phyloP scores from a whole-genome alignment of 2,797 vertebrate genomes.

The Melanotaenia boesemani region DNA sequence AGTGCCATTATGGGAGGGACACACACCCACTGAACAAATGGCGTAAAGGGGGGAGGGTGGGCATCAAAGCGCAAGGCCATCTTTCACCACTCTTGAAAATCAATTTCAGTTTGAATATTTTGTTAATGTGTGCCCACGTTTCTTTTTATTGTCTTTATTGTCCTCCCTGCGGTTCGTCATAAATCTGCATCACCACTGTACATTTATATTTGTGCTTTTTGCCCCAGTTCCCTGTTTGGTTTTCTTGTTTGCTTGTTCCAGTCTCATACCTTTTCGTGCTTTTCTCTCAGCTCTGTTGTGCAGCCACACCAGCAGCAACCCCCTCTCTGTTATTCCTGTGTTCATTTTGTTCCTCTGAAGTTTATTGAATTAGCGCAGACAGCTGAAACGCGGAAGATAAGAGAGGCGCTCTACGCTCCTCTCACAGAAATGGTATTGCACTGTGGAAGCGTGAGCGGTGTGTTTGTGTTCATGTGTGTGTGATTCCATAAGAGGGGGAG shows the following conservation, averaged over 20 bases:
- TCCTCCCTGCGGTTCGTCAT: slow-evolving; percentile 3
- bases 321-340: slow-evolving; percentile 64
- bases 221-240: slow-evolving; percentile 11
- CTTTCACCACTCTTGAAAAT: slow-evolving; percentile 50
- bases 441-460: slow-evolving; percentile 57
- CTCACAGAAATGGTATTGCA: slow-evolving; percentile 74
- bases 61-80: slow-evolving; percentile 19
- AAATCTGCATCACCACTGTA: not conserved
- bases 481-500: slow-evolving; percentile 43
- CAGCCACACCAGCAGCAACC: slow-evolving; percentile 10
- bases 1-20: slow-evolving; percentile 54
- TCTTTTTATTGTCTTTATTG: not conserved
- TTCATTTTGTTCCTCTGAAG: slow-evolving; percentile 82
- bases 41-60: not conserved
- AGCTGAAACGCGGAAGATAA: slow-evolving; percentile 85
- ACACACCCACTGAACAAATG: slow-evolving; percentile 54
- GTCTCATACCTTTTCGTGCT: slow-evolving; percentile 48
- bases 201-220: slow-evolving; percentile 11
- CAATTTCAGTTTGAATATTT: slow-evolving; percentile 31
- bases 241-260: slow-evolving; percentile 50
- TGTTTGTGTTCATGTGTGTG: slow-evolving; percentile 27
- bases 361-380: slow-evolving; percentile 86
- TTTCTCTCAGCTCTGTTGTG: slow-evolving; percentile 29
- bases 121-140: not conserved
- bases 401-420: slow-evolving; percentile 70